A percentile compares a stretch with the other conserved stretches of the same genome.
Evolutionary conservation across 1,140 invertebrate genomes (phyloP).

Genomic region (Drosophila asahinai): DNA sequence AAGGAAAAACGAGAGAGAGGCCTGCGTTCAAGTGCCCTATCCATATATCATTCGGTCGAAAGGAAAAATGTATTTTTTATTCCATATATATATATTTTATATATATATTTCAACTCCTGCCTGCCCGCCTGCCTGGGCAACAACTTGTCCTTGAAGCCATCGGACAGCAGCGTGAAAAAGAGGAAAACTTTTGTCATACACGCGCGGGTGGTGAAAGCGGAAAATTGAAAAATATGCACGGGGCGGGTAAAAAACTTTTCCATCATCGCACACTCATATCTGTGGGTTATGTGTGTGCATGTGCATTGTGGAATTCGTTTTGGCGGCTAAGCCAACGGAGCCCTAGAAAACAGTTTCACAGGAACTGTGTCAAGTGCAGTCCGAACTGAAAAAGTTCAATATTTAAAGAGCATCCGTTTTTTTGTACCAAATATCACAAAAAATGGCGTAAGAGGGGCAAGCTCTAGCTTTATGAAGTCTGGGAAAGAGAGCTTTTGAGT

Average conservation of each 20-base stretch:
- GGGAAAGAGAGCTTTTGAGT: too few species aligned
- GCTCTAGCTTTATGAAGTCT: background rate
- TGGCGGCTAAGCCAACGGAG: slow-evolving; percentile 53
- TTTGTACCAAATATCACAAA: background rate
- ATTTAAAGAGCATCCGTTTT: slow-evolving; percentile 37
- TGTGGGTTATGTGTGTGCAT: slow-evolving; percentile 12
- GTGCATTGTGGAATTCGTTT: slow-evolving; percentile 50
- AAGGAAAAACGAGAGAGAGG: slow-evolving; percentile 7
- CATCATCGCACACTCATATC: slow-evolving; percentile 53
- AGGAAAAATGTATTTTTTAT: slow-evolving; percentile 53
- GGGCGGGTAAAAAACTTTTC: slow-evolving; percentile 60
- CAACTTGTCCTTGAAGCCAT: slow-evolving; percentile 52
- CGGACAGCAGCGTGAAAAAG: slow-evolving; percentile 37
- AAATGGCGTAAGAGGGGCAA: background rate
- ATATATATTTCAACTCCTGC: slow-evolving; percentile 35
- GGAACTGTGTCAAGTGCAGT: slow-evolving; percentile 71
- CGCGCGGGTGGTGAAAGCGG: slow-evolving; percentile 5
- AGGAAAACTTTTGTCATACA: slow-evolving; percentile 70
- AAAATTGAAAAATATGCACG: slow-evolving; percentile 80
- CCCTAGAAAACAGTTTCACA: slow-evolving; percentile 27
- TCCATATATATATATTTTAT: slow-evolving; percentile 13
- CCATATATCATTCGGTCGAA: slow-evolving; percentile 60
- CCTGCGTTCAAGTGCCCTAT: slow-evolving; percentile 49
- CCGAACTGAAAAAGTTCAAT: slow-evolving; percentile 38
- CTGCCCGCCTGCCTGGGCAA: slow-evolving; percentile 25